Percentiles rank a stretch among this genome's conserved stretches.
Evolutionary conservation across 1,140 invertebrate species (phyloP).

Genomic region (Drosophila sechellia): DNA sequence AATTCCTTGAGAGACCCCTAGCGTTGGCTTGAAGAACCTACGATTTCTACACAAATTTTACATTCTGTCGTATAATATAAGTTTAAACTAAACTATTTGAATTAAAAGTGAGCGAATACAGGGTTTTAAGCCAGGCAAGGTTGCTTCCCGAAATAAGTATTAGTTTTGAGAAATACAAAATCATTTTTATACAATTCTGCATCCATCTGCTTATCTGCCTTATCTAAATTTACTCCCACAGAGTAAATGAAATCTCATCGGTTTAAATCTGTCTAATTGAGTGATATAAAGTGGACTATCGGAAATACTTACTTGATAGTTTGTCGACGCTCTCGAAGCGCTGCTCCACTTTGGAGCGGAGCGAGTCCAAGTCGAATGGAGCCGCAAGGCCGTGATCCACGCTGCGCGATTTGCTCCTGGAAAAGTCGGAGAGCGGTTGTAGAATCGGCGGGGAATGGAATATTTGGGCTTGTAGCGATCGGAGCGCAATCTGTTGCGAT

Average conservation of each 20-base stretch:
- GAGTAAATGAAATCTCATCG: too few species aligned
- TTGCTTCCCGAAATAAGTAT: too few species aligned
- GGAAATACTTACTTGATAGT: slow-evolving; percentile 85
- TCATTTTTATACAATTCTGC: too few species aligned
- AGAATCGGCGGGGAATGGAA: slow-evolving; percentile 39
- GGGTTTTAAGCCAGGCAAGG: too few species aligned
- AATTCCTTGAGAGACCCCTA: neutral
- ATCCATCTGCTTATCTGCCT: too few species aligned
- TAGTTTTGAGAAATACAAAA: too few species aligned
- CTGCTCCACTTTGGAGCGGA: slow-evolving; percentile 92
- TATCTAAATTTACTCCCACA: too few species aligned
- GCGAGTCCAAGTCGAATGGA: slow-evolving; percentile 92
- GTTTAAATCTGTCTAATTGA: neutral
- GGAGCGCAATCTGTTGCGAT: slow-evolving; percentile 60
- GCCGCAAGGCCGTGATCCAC: slow-evolving; percentile 93
- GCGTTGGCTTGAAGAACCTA: neutral
- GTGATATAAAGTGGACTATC: neutral
- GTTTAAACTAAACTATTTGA: neutral
- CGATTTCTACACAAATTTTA: neutral
- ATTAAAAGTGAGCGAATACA: neutral
- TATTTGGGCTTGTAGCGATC: slow-evolving; percentile 40
- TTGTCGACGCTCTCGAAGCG: slow-evolving; percentile 91
- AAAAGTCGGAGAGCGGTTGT: slow-evolving; percentile 70
- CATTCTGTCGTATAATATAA: neutral
- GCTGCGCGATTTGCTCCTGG: slow-evolving; percentile 94